Base-by-base conservation (phyloP, 2,888 invertebrate species). In the Cephus pygmeus region DNA sequence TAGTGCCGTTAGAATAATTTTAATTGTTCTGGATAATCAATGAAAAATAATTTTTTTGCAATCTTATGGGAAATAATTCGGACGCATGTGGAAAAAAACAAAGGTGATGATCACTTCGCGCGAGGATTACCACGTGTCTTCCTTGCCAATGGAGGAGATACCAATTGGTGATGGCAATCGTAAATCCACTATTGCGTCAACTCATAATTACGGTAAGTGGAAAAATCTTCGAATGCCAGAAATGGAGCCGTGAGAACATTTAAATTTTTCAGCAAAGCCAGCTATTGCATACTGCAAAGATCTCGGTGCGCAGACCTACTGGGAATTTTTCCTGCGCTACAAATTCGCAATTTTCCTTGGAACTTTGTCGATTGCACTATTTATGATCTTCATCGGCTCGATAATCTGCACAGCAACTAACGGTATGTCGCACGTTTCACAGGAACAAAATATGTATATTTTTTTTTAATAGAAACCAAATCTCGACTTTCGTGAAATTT, bases 111-210 rank as follows among this genome's bases (percentile, higher is more conserved):
- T 75, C 15, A 77, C 76, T 23, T 75, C 75, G 56, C 79, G 68
- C 33, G 75, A 73, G 23, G 79, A 75, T 34, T 77, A 79, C 80
- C 73, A 36, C 4, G 34, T 75, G 34, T 75, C 79, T 34, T n/a
- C 76, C 12, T 78, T 75, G 34, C 75, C 81, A 35, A 73, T 82
- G 79, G 81, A 81, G 30, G 81, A 82, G 15, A 73, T 80, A 15
- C 75, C 82, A 15, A 79, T 82, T 33, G 69, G 34, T 2, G 76
- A 77, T 69, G 34, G 33, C 23, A 33, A 68, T 1, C 69, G 69
- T 75, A 77, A 75, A 74, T 69, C 74, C 36, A 69, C 30, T 1
- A 1, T 69, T 12, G 75, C 12, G 30, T 69, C 68, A 4, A 75
- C 31, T 69, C 33, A 30, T 30, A 74, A 69, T 11, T 76, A 79